A percentile compares a stretch with the other conserved stretches of the same genome.
phyloP scores from a whole-genome alignment of 1,140 invertebrate genomes.

The Drosophila bocqueti region DNA sequence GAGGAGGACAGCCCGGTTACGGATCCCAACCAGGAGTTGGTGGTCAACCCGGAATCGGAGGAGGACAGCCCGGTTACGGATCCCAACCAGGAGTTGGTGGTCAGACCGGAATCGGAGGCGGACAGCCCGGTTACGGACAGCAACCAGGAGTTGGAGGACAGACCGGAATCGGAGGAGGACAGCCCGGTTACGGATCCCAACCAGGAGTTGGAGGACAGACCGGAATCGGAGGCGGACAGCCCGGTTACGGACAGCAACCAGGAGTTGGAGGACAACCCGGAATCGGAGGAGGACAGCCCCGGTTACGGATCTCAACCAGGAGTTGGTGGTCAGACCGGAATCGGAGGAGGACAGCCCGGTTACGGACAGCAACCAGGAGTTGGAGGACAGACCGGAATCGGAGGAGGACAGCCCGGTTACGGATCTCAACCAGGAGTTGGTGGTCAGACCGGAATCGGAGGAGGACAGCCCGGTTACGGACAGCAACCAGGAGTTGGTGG shows the following conservation, averaged over 20 bases:
- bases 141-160: not conserved
- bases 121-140: not conserved
- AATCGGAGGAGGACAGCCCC: not conserved
- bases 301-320: constrained; percentile 33
- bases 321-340: constrained; percentile 12
- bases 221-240: not conserved
- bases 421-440: constrained; percentile 11
- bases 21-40: constrained; percentile 17
- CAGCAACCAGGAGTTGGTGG: not conserved
- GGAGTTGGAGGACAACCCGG: constrained; percentile 8
- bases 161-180: not conserved
- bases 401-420: no score
- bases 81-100: constrained; percentile 14
- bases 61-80: no score
- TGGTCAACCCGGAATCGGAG: not conserved
- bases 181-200: no score
- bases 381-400: not conserved
- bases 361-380: no score
- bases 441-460: not conserved
- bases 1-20: no score
- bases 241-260: constrained; percentile 10
- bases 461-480: not conserved
- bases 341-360: constrained; percentile 22
- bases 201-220: constrained; percentile 8
- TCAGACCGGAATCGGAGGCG: not conserved